Evolutionary conservation across 64 coral and sea anemone species (phyloP), one percentile per base, ranked within the genome.

Genomic region (Exaiptasia diaphana): DNA sequence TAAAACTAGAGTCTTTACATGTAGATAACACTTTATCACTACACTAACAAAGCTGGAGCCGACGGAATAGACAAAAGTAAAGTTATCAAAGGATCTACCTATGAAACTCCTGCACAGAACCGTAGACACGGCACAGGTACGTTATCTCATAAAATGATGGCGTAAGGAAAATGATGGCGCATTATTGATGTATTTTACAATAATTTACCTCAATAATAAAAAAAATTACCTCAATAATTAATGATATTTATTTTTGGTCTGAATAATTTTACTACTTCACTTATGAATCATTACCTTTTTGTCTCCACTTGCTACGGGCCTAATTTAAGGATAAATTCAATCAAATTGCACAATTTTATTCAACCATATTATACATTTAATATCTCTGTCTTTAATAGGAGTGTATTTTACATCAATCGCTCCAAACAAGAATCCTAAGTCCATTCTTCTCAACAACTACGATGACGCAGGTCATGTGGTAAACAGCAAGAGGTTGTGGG

Each of bases 1-100:
- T n/a, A n/a, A n/a, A n/a, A n/a, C n/a, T n/a, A n/a, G n/a, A n/a
- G n/a, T n/a, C n/a, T n/a, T n/a, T n/a, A n/a, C n/a, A n/a, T n/a
- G n/a, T n/a, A 70, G 67, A 70, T 70, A 38, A 38, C 33, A 17
- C 67, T 70, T 70, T 70, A 70, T 41, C 67, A 70, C 21, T 70
- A 70, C 24, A 70, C 67, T 43, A 26, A 70, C 21, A 37, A 18
- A 29, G 18, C 11, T n/a, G 18, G 37, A 24, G 36, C 67, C 18
- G 25, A 18, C 10, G 18, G 67, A 7, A 38, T 70, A 11, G 3
- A 41, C 2, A 70, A 70, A 37, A 3, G 17, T 43, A 9, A 38
- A 38, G 37, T 41, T 2, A 70, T 70, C 10, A 2, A 70, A 2
- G 67, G 67, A 38, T 70, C 67, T 36, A 70, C 67, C 18, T 24